Conservation (phyloP, 2,888 invertebrate genomes). For the Meganola albula region DNA sequence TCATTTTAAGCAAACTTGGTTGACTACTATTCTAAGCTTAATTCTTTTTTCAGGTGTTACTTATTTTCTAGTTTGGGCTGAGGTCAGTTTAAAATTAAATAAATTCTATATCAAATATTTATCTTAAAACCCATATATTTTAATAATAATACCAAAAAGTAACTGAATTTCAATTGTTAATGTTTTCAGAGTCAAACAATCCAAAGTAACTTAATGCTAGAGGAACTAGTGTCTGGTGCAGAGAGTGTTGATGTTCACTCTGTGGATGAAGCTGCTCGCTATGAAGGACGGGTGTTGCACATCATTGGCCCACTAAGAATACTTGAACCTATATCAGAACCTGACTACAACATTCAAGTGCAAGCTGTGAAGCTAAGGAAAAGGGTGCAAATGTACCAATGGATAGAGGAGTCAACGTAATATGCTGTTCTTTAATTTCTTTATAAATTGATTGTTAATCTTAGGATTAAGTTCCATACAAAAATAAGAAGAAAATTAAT, state of each 20-base stretch:
- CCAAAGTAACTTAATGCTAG: conserved; percentile 85
- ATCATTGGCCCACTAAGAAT: conserved; percentile 84
- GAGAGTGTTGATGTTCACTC: conserved; percentile 82
- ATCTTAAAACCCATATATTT: not conserved
- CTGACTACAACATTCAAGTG: conserved; percentile 90
- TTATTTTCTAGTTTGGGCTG: conserved; percentile 89
- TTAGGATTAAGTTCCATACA: too few species aligned
- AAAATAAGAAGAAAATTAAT: too few species aligned
- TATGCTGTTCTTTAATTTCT: too few species aligned
- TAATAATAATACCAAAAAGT: too few species aligned
- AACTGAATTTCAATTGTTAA: too few species aligned
- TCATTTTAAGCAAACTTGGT: conserved; percentile 84
- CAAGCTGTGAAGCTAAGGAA: conserved; percentile 90
- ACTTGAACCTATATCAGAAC: conserved; percentile 89
- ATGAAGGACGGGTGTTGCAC: conserved; percentile 87
- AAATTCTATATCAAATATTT: not conserved
- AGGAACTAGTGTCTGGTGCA: conserved; percentile 82
- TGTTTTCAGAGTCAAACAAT: conserved; percentile 84
- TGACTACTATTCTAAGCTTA: conserved; percentile 83
- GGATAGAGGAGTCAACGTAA: conserved; percentile 88
- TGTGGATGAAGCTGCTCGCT: conserved; percentile 79
- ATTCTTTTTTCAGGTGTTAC: conserved; percentile 81
- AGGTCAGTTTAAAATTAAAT: too few species aligned
- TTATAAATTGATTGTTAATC: too few species aligned
- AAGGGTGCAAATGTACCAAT: conserved; percentile 95